These are phyloP conservation scores for Aporrectodea caliginosa DNA, from an alignment of 1,140 invertebrate genomes.

Conservation along the genomic window DNA sequence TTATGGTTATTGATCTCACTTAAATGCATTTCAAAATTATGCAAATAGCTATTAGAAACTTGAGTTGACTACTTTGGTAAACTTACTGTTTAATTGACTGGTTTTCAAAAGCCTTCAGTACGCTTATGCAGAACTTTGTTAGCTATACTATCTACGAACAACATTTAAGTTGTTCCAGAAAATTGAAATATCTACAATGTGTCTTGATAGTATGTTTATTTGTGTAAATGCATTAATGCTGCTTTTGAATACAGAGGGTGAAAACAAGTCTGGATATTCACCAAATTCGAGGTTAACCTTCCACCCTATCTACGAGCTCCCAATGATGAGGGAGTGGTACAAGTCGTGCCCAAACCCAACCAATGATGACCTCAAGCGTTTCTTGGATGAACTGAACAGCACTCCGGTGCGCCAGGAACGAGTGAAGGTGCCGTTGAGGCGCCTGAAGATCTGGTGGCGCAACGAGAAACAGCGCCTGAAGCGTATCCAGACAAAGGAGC, in stretches of 20 bases:
- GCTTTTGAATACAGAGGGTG: not conserved
- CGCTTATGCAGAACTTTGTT: too few relatives aligned
- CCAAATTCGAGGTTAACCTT: slow-evolving; percentile 45
- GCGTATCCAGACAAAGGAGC: not conserved
- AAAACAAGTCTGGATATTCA: slow-evolving; percentile 21
- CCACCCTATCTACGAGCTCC: slow-evolving; percentile 48
- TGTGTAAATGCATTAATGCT: too few relatives aligned
- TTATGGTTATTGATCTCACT: too few relatives aligned
- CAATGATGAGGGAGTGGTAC: slow-evolving; percentile 48
- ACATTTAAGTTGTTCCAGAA: too few relatives aligned
- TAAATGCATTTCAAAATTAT: too few relatives aligned
- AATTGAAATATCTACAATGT: too few relatives aligned
- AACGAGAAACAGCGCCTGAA: slow-evolving; percentile 50
- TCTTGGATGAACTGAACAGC: slow-evolving; percentile 47
- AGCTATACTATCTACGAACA: too few relatives aligned
- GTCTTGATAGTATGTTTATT: too few relatives aligned
- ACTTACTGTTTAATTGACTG: too few relatives aligned
- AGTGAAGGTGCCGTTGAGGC: slow-evolving; percentile 41
- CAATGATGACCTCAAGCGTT: slow-evolving; percentile 41
- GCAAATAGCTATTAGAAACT: too few relatives aligned
- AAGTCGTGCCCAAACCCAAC: slow-evolving; percentile 41
- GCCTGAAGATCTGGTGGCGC: slow-evolving; percentile 54
- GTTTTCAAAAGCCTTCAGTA: too few relatives aligned
- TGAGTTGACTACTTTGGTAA: too few relatives aligned
- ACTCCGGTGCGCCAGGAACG: slow-evolving; percentile 44